Evolutionary conservation across 2,888 invertebrate species (phyloP), one percentile per base, ranked within the genome.

Genomic region (Crioceris asparagi): DNA sequence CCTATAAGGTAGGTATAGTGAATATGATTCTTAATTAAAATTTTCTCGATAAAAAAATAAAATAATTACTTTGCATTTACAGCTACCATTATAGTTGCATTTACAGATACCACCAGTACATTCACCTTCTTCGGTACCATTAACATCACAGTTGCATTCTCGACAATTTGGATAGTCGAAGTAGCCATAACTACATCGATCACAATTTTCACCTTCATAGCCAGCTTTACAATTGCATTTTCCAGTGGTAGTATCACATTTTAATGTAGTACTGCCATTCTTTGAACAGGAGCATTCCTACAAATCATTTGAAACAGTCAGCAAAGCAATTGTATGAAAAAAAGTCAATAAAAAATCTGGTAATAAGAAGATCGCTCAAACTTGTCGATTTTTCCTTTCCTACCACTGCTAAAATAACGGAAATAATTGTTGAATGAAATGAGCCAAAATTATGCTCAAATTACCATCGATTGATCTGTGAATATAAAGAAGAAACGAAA

Each of bases 121-220:
- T 10, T 60, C 62, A 12, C 68, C 48, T 29, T 49, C 49, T 8
- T 47, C 29, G 2, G 84, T 83, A 8, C 90, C 94, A 8, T 79
- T 77, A 0, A 66, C 58, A 56, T 83, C 75, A 62, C 96, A 97
- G 52, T 77, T 75, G 60, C 96, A 97, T 6, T 79, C 78, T 27
- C 77, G 71, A 64, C 97, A 93, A 47, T 82, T 74, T 4, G 93
- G 86, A 64, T 84, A 91, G 10, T 90, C 90, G 69, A 82, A 91
- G 68, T 83, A 86, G 0, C 94, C 96, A 4, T 72, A 68, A 2
- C 80, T 77, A 58, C 98, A 99, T 26, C 68, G 65, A 51, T 85
- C 78, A 65, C 98, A 98, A 43, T 76, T 74, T 2, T 74, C 70
- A 0, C 86, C 86, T 10, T 72, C 67, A 66, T 77, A 88, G 2